Percentiles rank a stretch among this genome's conserved stretches.
Evolutionary conservation across 2,113 vertebrate species (phyloP).

Genomic region (Rhizomys pruinosus): DNA sequence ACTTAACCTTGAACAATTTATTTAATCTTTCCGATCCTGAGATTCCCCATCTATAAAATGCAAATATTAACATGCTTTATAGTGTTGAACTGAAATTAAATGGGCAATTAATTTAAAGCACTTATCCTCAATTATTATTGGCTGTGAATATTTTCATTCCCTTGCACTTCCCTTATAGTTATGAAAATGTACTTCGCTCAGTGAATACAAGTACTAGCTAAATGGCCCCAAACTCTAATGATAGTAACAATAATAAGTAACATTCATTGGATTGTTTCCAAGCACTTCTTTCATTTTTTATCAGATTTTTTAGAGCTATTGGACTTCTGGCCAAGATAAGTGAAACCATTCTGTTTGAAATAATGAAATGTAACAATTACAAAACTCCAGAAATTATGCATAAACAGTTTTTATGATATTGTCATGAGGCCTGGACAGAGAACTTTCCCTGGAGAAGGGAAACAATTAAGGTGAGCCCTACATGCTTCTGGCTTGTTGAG

Average conservation of each 20-base stretch:
- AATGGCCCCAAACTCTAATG: constrained; percentile 17
- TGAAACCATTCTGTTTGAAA: constrained; percentile 4
- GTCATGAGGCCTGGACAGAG: not conserved
- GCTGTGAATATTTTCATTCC: constrained; percentile 62
- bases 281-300: constrained; percentile 37
- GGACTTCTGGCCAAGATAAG: not conserved
- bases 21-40: constrained; percentile 64
- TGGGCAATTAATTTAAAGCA: constrained; percentile 73
- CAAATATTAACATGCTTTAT: constrained; percentile 66
- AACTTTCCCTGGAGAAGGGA: not conserved
- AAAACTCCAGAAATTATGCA: not conserved
- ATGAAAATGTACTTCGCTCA: constrained; percentile 43
- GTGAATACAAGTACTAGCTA: constrained; percentile 7
- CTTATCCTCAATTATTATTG: constrained; percentile 58
- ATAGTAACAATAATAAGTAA: not conserved
- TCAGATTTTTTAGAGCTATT: constrained; percentile 20
- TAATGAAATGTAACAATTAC: not conserved
- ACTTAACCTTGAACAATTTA: constrained; percentile 71
- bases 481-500: not conserved
- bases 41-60: constrained; percentile 67
- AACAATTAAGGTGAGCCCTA: not conserved
- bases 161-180: constrained; percentile 27
- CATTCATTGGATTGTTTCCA: not conserved
- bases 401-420: not conserved
- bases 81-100: constrained; percentile 71